phyloP scores from a whole-genome alignment of 2,113 vertebrate genomes.

The Oriolus oriolus region DNA sequence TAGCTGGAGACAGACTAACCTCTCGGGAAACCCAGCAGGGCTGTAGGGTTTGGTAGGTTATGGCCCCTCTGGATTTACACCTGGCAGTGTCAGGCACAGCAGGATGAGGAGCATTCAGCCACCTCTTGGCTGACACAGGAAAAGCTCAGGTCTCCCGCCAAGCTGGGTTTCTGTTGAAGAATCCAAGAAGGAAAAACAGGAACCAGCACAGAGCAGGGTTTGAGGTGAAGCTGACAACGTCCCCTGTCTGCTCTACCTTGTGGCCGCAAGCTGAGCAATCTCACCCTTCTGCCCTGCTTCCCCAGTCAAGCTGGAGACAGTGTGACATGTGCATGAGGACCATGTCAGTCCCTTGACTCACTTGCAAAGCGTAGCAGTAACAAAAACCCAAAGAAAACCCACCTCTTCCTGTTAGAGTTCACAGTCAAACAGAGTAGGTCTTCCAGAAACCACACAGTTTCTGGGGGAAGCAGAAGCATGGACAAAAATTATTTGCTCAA shows the following conservation, averaged over 20 bases:
- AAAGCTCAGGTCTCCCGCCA: background rate
- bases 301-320: background rate
- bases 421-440: accelerated
- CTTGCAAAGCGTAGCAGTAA: background rate
- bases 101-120: background rate
- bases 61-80: background rate
- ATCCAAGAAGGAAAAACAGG: background rate
- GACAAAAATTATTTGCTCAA: background rate
- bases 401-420: background rate
- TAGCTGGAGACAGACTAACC: background rate
- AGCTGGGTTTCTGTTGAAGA: background rate
- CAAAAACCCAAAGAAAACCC: background rate
- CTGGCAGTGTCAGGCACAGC: background rate
- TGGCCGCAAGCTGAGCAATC: accelerated
- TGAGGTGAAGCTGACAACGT: accelerated
- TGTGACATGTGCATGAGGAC: accelerated
- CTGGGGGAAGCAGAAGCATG: background rate
- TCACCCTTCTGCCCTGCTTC: background rate
- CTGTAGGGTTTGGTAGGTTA: accelerated
- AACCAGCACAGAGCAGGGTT: accelerated
- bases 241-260: background rate
- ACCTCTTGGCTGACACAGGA: background rate
- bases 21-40: background rate
- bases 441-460: accelerated
- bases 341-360: accelerated